Evolutionary conservation across 2,888 invertebrate species (phyloP), one percentile per base, ranked within the genome.

Genomic region (Napeogenes sylphis): DNA sequence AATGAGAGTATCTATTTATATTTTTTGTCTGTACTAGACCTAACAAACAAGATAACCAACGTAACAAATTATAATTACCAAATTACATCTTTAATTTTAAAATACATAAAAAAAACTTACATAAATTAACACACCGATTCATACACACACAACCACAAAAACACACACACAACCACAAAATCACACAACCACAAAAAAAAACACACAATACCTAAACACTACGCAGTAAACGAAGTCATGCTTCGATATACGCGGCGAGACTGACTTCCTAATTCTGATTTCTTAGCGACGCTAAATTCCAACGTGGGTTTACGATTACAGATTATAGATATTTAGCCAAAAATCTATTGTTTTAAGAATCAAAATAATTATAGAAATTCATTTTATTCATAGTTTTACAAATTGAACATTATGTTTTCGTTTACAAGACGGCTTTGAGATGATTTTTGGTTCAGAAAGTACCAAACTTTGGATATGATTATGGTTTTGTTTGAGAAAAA

Each of bases 181-280:
- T n/a, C 45, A 62, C 57, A 58, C 55, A 55, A 12, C 58, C 61
- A 58, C 59, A 42, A 56, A 56, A 55, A 59, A 53, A 61, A 51
- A 4, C 66, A 69, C 66, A 60, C 56, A 62, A 58, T 47, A 59
- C 21, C 53, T 56, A 60, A 56, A 62, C 66, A 68, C 65, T 56
- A 54, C 60, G 45, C 42, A 46, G 59, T 47, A 56, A 66, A 65
- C 66, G 70, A 66, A 71, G 82, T 83, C 85, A 80, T 71, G 81
- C 85, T 82, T 72, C 80, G 76, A 76, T 75, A 77, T 80, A 81
- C 87, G 79, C 79, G 80, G 68, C 75, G 67, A 78, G 77, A 87
- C 87, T 87, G 85, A 74, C 81, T 78, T 78, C 79, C 81, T 75
- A 82, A 85, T 83, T 81, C 80, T 42, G 42, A 42, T 42, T 83